A percentile compares a stretch with the other conserved stretches of the same genome.
phyloP scores from a whole-genome alignment of 1,140 invertebrate genomes.

The Bombus haemorrhoidalis region DNA sequence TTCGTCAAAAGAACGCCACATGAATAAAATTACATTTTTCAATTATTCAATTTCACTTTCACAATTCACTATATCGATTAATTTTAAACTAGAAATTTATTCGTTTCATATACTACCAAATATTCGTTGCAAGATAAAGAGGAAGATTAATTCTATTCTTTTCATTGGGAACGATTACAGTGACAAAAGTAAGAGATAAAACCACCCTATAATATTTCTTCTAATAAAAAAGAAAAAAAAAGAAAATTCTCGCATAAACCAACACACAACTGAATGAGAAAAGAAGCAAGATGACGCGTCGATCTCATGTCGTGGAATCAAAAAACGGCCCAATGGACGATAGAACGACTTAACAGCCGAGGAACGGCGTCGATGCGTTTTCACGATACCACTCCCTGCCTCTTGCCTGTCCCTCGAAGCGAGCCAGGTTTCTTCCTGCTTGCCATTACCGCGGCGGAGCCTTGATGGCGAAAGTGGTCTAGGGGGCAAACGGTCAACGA shows the following conservation, averaged over 20 bases:
- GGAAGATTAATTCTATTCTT: too few relatives aligned
- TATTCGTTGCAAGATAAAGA: too few relatives aligned
- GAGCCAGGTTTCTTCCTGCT: conserved; percentile 65
- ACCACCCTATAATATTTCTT: too few relatives aligned
- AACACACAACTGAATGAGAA: neutral
- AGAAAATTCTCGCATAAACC: neutral
- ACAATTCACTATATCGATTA: too few relatives aligned
- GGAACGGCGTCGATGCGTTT: conserved; percentile 54
- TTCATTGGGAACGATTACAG: too few relatives aligned
- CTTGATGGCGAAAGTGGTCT: conserved; percentile 69
- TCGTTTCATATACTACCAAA: too few relatives aligned
- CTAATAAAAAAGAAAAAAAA: neutral
- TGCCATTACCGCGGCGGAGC: conserved; percentile 62
- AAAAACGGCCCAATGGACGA: conserved; percentile 8
- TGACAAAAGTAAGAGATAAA: too few relatives aligned
- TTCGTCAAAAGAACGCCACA: too few relatives aligned
- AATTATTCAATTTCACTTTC: too few relatives aligned
- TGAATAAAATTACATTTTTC: too few relatives aligned
- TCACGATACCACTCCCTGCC: conserved; percentile 40
- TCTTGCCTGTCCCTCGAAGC: conserved; percentile 15
- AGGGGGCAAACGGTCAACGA: conserved; percentile 67
- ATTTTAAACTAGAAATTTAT: too few relatives aligned
- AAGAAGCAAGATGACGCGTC: neutral
- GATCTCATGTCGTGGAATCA: conserved; percentile 6
- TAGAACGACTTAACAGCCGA: conserved; percentile 41